Conservation (phyloP, 2,888 invertebrate genomes). For the Hedya salicella region DNA sequence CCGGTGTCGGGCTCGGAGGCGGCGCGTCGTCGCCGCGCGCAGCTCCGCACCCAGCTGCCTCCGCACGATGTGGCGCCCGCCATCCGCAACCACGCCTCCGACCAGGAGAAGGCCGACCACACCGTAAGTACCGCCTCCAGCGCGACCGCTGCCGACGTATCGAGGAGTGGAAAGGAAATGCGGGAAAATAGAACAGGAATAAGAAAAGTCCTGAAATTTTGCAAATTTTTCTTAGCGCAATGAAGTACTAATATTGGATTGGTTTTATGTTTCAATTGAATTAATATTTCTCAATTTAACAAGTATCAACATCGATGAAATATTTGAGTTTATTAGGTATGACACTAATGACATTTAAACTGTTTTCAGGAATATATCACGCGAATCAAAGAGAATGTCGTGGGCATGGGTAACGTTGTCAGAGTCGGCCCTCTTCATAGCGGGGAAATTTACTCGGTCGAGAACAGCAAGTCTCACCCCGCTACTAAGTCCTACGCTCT, state of each 20-base stretch:
- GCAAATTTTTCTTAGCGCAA: no score
- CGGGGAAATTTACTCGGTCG: slow-evolving; percentile 75
- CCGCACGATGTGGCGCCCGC: slow-evolving; percentile 90
- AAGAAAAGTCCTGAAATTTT: no score
- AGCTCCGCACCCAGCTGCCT: slow-evolving; percentile 93
- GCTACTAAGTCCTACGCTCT: slow-evolving; percentile 78
- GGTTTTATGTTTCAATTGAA: no score
- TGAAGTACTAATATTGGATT: no score
- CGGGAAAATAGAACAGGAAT: no score
- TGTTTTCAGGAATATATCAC: slow-evolving; percentile 78
- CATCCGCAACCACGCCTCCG: slow-evolving; percentile 74
- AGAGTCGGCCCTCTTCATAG: slow-evolving; percentile 84
- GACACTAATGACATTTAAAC: background rate
- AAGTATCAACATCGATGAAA: no score
- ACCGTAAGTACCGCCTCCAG: slow-evolving; percentile 72
- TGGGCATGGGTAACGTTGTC: slow-evolving; percentile 90
- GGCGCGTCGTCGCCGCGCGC: slow-evolving; percentile 90
- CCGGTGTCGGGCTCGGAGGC: slow-evolving; percentile 93
- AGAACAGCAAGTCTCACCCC: slow-evolving; percentile 73
- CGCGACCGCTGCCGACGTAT: no score
- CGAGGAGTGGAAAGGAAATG: no score
- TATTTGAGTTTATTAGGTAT: no score
- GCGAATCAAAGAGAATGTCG: slow-evolving; percentile 88
- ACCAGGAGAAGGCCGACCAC: slow-evolving; percentile 79
- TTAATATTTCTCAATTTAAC: no score